phyloP scores from a whole-genome alignment of 2,888 invertebrate genomes.

The Pinctada fucata region DNA sequence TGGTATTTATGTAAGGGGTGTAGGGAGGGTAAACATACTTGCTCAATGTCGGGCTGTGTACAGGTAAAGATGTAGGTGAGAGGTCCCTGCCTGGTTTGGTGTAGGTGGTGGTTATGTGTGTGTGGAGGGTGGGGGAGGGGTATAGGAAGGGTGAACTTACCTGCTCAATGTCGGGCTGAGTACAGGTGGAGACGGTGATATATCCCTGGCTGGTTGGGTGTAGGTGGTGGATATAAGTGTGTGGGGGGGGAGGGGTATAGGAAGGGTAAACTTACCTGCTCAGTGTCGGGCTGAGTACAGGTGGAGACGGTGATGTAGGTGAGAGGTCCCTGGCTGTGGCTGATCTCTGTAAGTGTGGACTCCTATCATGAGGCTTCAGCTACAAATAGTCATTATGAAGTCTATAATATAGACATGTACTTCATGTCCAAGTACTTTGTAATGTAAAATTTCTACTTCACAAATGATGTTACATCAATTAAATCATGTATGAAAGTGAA shows the following conservation, averaged over 20 bases:
- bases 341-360: slow-evolving; percentile 26
- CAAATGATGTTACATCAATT: too few species aligned
- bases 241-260: too few species aligned
- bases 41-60: slow-evolving; percentile 59
- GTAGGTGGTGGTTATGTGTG: too few species aligned
- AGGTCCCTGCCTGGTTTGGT: too few species aligned
- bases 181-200: slow-evolving; percentile 11
- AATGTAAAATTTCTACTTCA: too few species aligned
- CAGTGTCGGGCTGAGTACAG: slow-evolving; percentile 32
- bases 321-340: slow-evolving; percentile 35
- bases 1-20: too few species aligned
- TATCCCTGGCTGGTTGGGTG: too few species aligned
- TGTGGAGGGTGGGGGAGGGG: too few species aligned
- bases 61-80: background rate
- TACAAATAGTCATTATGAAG: background rate
- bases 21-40: slow-evolving; percentile 44
- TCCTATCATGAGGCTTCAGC: background rate
- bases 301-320: slow-evolving; percentile 13
- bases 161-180: slow-evolving; percentile 62
- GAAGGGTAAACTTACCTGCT: slow-evolving; percentile 26
- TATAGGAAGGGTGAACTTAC: slow-evolving; percentile 30
- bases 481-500: too few species aligned
- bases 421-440: too few species aligned
- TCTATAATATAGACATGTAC: too few species aligned
- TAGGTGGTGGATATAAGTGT: too few species aligned